Evolutionary conservation across 2,888 invertebrate species (phyloP), one percentile per base, ranked within the genome.

Genomic region (Sphaerophoria rueppellii): DNA sequence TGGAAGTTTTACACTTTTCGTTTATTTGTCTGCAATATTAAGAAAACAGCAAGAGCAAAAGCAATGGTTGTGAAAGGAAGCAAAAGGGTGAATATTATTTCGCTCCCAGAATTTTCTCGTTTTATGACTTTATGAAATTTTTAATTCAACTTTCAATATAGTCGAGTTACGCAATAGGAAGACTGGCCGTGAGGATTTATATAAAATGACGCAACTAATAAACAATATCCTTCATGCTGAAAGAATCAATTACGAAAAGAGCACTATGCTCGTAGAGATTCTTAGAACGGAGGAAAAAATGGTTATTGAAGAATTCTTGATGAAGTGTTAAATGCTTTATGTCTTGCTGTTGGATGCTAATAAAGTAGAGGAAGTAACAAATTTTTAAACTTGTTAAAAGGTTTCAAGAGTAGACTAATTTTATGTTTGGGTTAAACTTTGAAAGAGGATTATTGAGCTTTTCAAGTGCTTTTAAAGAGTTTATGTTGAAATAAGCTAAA

Each of bases 41-140:
- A 46, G 24, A 24, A 70, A 43, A 46, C 57, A 63, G 34, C 78
- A 55, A 35, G 6, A 12, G 24, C 1, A 24, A 24, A 24, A 24
- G 24, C 24, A 24, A 24, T 24, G 24, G 24, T 24, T 2, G 24
- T 24, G 24, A 24, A 24, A 24, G 24, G 24, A 24, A 24, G 57
- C 50, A 54, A 78, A 69, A 43, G 74, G 75, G 75, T 76, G 72
- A 14, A 67, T 24, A 67, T 80, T 72, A 76, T 58, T 12, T 40
- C 2, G 6, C 40, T 40, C 6, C 11, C 40, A 50, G 63, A 75
- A 76, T 71, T 57, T 71, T 52, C 58, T 58, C 57, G 24, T 46
- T 80, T 80, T 76, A 80, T 69, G 80, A 72, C 60, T 83, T 80
- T 72, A 75, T 80, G 69, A 80, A 80, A 63, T 72, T 80, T 75